These are phyloP conservation scores for Ophiodon elongatus DNA, from an alignment of 2,113 vertebrate genomes.

Conservation along the genomic window DNA sequence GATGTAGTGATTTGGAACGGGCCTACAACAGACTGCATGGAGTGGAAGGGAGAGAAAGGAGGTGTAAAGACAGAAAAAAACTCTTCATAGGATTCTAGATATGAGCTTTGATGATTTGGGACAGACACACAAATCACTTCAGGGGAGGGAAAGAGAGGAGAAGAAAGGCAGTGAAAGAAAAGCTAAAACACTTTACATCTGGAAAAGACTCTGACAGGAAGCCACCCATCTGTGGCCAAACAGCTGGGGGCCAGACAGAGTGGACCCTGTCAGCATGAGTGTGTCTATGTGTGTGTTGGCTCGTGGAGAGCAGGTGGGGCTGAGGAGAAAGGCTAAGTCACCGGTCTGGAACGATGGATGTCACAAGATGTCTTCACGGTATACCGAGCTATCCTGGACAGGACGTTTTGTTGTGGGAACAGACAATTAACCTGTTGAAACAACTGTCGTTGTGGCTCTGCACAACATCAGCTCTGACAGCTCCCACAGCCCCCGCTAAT, in stretches of 20 bases:
- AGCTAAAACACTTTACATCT: constrained; percentile 55
- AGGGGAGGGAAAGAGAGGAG: constrained; percentile 41
- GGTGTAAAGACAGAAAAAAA: constrained; percentile 8
- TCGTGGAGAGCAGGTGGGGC: constrained; percentile 45
- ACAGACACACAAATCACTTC: constrained; percentile 44
- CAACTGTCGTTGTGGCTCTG: constrained; percentile 29
- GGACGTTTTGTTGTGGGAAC: constrained; percentile 18
- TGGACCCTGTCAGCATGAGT: constrained; percentile 55
- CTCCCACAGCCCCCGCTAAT: constrained; percentile 35
- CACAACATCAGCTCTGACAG: constrained; percentile 42
- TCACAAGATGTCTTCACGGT: constrained; percentile 64
- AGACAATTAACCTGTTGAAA: constrained; percentile 66
- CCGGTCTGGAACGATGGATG: constrained; percentile 64
- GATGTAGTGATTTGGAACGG: background rate
- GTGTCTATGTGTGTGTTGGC: constrained; percentile 30
- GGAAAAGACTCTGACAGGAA: constrained; percentile 73
- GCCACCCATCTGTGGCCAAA: constrained; percentile 70
- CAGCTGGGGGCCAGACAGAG: constrained; percentile 72
- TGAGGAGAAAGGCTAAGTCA: constrained; percentile 33
- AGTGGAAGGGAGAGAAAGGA: background rate
- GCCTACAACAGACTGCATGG: background rate
- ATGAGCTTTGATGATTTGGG: constrained; percentile 51
- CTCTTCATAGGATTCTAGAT: background rate
- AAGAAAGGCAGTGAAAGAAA: constrained; percentile 50
- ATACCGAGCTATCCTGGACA: background rate